Percentiles rank a stretch among this genome's conserved stretches.
phyloP scores from a whole-genome alignment of 2,888 invertebrate species.

The Netelia inedita region DNA sequence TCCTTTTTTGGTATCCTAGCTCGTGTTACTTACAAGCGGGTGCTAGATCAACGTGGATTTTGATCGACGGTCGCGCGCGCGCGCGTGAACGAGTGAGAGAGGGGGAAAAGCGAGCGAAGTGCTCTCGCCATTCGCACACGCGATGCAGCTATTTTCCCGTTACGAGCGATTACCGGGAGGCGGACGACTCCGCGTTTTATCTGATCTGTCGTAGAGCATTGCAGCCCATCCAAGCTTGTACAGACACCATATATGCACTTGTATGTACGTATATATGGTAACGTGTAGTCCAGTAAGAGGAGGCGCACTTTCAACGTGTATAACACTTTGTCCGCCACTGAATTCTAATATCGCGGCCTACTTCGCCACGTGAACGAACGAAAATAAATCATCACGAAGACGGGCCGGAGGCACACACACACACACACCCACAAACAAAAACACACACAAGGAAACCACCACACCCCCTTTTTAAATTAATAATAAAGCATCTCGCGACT shows the following conservation, averaged over 20 bases:
- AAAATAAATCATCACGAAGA: constrained; percentile 61
- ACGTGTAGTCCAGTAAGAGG: constrained; percentile 23
- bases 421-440: too few relatives aligned
- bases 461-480: constrained; percentile 49
- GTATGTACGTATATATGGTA: not conserved
- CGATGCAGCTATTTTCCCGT: constrained; percentile 72
- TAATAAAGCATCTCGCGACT: constrained; percentile 56
- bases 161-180: constrained; percentile 67
- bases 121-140: constrained; percentile 66
- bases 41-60: constrained; percentile 67
- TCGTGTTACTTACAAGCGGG: constrained; percentile 44
- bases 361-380: constrained; percentile 46
- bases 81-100: constrained; percentile 40
- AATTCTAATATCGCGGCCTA: constrained; percentile 53
- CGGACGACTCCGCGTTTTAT: constrained; percentile 63
- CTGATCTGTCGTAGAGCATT: constrained; percentile 65
- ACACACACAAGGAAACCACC: constrained; percentile 34
- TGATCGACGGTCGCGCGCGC: constrained; percentile 65
- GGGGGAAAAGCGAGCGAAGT: not conserved
- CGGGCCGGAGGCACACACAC: not conserved
- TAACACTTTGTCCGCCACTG: constrained; percentile 45
- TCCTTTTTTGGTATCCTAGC: constrained; percentile 9
- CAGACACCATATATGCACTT: constrained; percentile 1
- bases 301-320: constrained; percentile 43
- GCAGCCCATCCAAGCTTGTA: constrained; percentile 40